These are phyloP conservation scores for Eudemis profundana DNA, from an alignment of 2,888 invertebrate species.

Conservation along the genomic window DNA sequence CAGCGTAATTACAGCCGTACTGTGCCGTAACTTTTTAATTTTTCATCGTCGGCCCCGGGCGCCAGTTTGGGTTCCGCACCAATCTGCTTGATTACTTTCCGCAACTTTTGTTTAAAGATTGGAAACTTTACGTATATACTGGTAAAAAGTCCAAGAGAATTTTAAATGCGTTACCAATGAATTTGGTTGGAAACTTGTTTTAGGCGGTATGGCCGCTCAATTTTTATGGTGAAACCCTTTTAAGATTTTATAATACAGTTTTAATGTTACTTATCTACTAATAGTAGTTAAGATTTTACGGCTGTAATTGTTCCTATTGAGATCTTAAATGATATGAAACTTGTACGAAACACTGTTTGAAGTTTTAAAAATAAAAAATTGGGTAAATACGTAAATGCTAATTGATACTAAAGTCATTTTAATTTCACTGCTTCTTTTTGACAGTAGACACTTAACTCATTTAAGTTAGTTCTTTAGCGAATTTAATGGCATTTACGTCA, in stretches of 20 bases:
- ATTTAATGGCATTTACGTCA: no score
- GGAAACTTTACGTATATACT: slow-evolving; percentile 36
- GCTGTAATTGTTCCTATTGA: no score
- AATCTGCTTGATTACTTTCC: slow-evolving; percentile 44
- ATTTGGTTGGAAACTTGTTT: slow-evolving; percentile 9
- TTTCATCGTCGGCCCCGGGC: slow-evolving; percentile 35
- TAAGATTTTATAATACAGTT: neutral
- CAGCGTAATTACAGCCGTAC: slow-evolving; percentile 36
- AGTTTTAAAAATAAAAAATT: no score
- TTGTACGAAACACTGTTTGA: no score
- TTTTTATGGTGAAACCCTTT: slow-evolving; percentile 7
- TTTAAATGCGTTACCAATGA: slow-evolving; percentile 2
- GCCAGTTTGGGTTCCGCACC: slow-evolving; percentile 36
- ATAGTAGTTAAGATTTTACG: no score
- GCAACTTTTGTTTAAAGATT: slow-evolving; percentile 43
- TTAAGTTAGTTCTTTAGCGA: no score
- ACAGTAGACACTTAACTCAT: no score
- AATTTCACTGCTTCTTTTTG: no score
- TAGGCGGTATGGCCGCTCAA: neutral
- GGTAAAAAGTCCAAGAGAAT: slow-evolving; percentile 2
- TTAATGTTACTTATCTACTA: neutral
- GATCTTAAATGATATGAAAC: no score
- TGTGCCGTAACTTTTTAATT: slow-evolving; percentile 43
- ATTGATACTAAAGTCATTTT: no score
- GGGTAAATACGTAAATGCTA: no score